Conservation (phyloP, 2,888 invertebrate species). For the Phaedon cochleariae region DNA sequence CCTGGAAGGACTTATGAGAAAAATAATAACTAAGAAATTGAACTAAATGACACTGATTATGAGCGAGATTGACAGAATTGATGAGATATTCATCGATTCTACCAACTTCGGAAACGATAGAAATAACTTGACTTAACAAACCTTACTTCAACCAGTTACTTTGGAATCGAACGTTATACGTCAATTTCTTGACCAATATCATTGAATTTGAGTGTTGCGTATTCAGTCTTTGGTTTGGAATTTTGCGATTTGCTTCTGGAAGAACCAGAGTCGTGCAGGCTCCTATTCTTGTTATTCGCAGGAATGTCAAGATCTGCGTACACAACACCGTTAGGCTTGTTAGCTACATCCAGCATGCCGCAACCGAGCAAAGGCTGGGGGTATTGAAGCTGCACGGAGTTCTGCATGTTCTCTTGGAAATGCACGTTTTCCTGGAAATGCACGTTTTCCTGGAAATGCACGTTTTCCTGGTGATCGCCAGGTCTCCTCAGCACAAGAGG, state of each 20-base stretch:
- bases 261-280: slow-evolving; percentile 43
- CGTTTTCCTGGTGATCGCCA: slow-evolving; percentile 56
- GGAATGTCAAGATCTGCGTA: slow-evolving; percentile 64
- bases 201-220: slow-evolving; percentile 73
- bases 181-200: slow-evolving; percentile 74
- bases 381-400: slow-evolving; percentile 60
- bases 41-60: too few relatives aligned
- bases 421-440: slow-evolving; percentile 56
- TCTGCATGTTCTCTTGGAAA: slow-evolving; percentile 57
- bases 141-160: slow-evolving; percentile 48
- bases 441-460: slow-evolving; percentile 56
- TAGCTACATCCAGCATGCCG: slow-evolving; percentile 39
- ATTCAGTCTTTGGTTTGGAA: slow-evolving; percentile 66
- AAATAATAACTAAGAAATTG: too few relatives aligned
- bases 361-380: slow-evolving; percentile 58
- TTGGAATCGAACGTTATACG: slow-evolving; percentile 65
- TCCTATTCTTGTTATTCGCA: slow-evolving; percentile 47
- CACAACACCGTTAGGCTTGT: slow-evolving; percentile 60
- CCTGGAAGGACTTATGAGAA: too few relatives aligned
- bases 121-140: slow-evolving; percentile 42
- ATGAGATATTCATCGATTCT: too few relatives aligned
- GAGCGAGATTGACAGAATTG: too few relatives aligned
- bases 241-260: slow-evolving; percentile 52
- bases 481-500: slow-evolving; percentile 57
- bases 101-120: too few relatives aligned